Percentiles rank a stretch among this genome's conserved stretches.
phyloP scores from a whole-genome alignment of 2,113 vertebrate genomes.

The Synodontis membranacea region DNA sequence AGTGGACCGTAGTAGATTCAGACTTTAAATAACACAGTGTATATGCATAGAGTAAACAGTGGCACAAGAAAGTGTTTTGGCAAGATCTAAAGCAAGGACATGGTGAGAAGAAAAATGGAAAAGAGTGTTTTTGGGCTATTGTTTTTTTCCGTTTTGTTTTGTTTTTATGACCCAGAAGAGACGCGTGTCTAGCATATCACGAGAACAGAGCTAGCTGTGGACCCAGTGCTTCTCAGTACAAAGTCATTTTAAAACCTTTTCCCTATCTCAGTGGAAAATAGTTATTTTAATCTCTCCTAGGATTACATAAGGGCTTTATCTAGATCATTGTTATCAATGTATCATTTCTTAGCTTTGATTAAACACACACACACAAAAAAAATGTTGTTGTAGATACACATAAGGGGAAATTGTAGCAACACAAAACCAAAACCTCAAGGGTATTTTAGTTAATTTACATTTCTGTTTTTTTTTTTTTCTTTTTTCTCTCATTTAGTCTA shows the following conservation, averaged over 20 bases:
- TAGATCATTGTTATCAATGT: not conserved
- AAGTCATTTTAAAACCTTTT: not conserved
- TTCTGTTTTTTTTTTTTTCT: not conserved
- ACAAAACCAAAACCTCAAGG: not conserved
- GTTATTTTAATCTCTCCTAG: not conserved
- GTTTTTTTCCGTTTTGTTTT: not conserved
- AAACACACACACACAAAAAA: not conserved
- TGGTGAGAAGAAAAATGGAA: not conserved
- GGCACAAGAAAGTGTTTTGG: not conserved
- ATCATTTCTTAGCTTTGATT: not conserved
- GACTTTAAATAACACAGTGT: not conserved
- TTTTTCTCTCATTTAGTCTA: too few relatives aligned
- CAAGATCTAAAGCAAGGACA: not conserved
- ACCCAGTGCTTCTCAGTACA: not conserved
- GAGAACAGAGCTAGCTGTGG: not conserved
- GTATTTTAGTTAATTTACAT: not conserved
- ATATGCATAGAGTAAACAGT: not conserved
- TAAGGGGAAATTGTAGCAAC: not conserved
- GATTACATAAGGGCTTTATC: not conserved
- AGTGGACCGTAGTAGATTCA: not conserved
- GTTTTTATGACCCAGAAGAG: not conserved
- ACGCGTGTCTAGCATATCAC: not conserved
- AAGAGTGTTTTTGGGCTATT: too few relatives aligned
- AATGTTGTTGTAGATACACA: not conserved
- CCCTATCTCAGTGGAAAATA: slow-evolving; percentile 8